Evolutionary conservation across 1,140 invertebrate genomes (phyloP), one percentile per base, ranked within the genome.

Genomic region (Trachymyrmex septentrionalis): DNA sequence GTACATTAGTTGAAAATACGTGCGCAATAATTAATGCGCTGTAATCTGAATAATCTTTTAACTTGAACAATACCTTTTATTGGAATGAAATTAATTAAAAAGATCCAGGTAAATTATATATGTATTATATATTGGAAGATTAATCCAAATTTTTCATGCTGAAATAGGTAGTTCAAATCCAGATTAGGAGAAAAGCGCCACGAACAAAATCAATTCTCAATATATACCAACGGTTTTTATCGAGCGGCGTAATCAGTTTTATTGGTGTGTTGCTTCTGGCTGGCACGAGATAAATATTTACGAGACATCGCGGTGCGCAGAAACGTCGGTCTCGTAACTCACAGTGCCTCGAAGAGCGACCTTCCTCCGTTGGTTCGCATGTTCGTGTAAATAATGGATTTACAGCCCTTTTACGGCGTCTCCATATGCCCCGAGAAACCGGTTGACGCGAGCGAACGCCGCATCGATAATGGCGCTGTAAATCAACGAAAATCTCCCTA

Each of bases 201-300:
- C 16, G 50, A 76, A 71, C 85, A 55, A 88, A 88, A 85, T 89
- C 86, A 87, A 88, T 81, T 57, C 12, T 66, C 77, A 53, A 89
- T 86, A 89, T 86, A 75, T 78, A 91, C 85, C 76, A 78, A 64
- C 27, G 19, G 61, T 87, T 87, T 90, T 87, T 86, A 85, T 86
- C 84, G 53, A 48, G 69, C 27, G 38, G n/a, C 81, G 81, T 87
- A 86, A 86, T 90, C 69, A 90, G 82, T 91, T 88, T 90, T 87
- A 88, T 91, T 81, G 76, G 77, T 16, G 76, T 38, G 75, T 71
- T 84, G 86, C 82, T 63, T 80, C 75, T 85, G 86, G 75, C 86
- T n/a, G 75, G 80, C 73, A 27, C 64, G 69, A 63, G 69, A 86
- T 90, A 91, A 88, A 88, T 91, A 90, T 90, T 90, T 90, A 90